phyloP scores from a whole-genome alignment of 2,888 invertebrate genomes.

The Seladonia tumulorum region DNA sequence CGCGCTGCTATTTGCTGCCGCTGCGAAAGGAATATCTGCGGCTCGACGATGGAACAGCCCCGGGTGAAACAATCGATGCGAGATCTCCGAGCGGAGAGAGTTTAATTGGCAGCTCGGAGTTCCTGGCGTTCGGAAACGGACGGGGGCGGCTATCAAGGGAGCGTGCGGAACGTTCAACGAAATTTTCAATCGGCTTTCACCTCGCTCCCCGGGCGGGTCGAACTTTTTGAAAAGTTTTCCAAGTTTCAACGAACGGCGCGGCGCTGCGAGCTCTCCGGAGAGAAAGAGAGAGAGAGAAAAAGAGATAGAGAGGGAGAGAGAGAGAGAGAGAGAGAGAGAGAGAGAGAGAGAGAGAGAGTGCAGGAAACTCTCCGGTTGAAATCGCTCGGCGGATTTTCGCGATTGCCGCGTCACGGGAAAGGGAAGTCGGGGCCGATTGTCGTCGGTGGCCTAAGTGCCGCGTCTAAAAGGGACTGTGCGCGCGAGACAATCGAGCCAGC shows the following conservation, averaged over 20 bases:
- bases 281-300: background rate
- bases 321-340: background rate
- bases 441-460: conserved; percentile 19
- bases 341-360: background rate
- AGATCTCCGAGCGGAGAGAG: conserved; percentile 25
- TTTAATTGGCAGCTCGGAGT: conserved; percentile 38
- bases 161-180: conserved; percentile 18
- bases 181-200: conserved; percentile 45
- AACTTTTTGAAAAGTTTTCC: conserved; percentile 32
- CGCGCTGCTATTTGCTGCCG: background rate
- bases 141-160: conserved; percentile 24
- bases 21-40: background rate
- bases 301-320: too few species aligned
- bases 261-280: background rate
- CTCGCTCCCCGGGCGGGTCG: background rate
- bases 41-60: background rate
- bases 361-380: conserved; percentile 1
- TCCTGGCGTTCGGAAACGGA: conserved; percentile 12
- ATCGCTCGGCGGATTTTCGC: conserved; percentile 40
- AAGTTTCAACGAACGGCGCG: background rate
- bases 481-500: conserved; percentile 21
- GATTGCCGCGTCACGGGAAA: conserved; percentile 18
- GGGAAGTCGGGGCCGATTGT: conserved; percentile 36
- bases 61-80: conserved; percentile 20
- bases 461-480: conserved; percentile 25